Conservation (phyloP, 2,113 vertebrate species). For the Passer montanus region DNA sequence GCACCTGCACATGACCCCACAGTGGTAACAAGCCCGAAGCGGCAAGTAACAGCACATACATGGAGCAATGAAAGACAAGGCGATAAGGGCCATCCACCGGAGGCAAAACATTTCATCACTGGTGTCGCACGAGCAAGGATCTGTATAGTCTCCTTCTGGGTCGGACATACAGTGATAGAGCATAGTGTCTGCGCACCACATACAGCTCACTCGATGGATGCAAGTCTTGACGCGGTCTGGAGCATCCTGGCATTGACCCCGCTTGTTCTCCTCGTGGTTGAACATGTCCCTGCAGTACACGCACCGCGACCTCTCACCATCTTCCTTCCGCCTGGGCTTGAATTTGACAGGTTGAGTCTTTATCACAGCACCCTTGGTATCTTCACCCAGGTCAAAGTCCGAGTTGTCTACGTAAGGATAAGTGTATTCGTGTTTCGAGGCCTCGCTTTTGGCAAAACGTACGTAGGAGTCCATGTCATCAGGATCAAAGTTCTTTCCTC, state of each 20-base stretch:
- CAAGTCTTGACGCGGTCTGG: slow-evolving; percentile 89
- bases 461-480: slow-evolving; percentile 91
- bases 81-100: slow-evolving; percentile 93
- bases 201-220: slow-evolving; percentile 93
- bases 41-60: slow-evolving; percentile 99
- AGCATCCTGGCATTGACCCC: slow-evolving; percentile 93
- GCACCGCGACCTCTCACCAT: slow-evolving; percentile 87
- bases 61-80: slow-evolving; percentile 92
- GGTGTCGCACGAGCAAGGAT: slow-evolving; percentile 96
- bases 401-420: slow-evolving; percentile 89
- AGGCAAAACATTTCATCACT: slow-evolving; percentile 93
- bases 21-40: slow-evolving; percentile 93
- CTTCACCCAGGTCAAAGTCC: slow-evolving; percentile 80
- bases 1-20: slow-evolving; percentile 90
- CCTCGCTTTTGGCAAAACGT: slow-evolving; percentile 90
- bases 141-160: slow-evolving; percentile 96
- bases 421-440: slow-evolving; percentile 93
- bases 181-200: slow-evolving; percentile 98
- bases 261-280: slow-evolving; percentile 86
- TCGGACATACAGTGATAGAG: slow-evolving; percentile 99
- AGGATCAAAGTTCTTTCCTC: slow-evolving; percentile 83
- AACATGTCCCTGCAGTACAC: slow-evolving; percentile 96
- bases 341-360: slow-evolving; percentile 87
- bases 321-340: slow-evolving; percentile 83
- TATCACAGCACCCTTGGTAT: slow-evolving; percentile 87